These are phyloP conservation scores for Grantiella picta DNA, from an alignment of 2,113 vertebrate genomes.

Conservation along the genomic window DNA sequence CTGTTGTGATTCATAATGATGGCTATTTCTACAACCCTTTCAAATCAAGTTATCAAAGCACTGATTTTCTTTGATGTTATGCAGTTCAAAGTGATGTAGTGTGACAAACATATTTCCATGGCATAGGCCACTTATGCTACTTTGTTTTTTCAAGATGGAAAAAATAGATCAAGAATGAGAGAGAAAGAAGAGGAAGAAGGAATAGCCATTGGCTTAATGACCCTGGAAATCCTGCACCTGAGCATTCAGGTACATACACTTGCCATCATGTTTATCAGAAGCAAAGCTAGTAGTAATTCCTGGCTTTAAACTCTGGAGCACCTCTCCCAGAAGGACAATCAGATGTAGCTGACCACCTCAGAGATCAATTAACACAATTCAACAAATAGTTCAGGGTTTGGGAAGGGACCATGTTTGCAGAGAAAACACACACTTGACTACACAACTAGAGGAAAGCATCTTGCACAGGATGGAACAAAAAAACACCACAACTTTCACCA, in stretches of 20 bases:
- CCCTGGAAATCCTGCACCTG: not conserved
- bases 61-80: conserved; percentile 70
- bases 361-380: not conserved
- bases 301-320: not conserved
- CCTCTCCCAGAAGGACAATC: not conserved
- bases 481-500: not conserved
- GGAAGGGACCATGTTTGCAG: not conserved
- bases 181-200: not conserved
- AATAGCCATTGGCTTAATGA: not conserved
- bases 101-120: conserved; percentile 60
- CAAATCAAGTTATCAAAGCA: conserved; percentile 70
- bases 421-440: not conserved
- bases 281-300: not conserved
- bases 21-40: conserved; percentile 65
- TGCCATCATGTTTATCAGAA: not conserved
- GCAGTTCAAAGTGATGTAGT: conserved; percentile 59
- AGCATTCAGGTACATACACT: not conserved
- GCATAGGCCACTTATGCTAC: conserved; percentile 55
- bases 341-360: not conserved
- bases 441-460: not conserved
- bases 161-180: not conserved
- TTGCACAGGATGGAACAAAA: not conserved
- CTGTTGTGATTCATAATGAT: conserved; percentile 60
- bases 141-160: conserved; percentile 26
- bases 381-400: not conserved